Evolutionary conservation across 2,888 invertebrate species (phyloP).

Genomic region (Scaeva pyrastri): DNA sequence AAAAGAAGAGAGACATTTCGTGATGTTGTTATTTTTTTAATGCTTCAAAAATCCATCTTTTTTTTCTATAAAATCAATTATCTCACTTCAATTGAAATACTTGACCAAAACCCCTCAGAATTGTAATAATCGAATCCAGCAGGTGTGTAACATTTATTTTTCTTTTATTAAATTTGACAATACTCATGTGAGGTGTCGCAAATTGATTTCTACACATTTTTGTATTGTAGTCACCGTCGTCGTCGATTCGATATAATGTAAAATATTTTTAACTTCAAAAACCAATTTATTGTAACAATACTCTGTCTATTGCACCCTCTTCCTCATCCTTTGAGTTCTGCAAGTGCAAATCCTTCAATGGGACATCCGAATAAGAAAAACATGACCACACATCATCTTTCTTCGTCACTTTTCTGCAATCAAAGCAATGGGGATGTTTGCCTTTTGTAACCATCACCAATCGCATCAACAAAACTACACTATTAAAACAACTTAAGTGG

Average conservation of each 20-base stretch:
- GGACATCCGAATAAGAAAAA: neutral
- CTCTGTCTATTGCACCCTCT: neutral
- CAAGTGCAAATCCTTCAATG: constrained; percentile 18
- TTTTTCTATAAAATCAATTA: too few species aligned
- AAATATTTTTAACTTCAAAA: constrained; percentile 41
- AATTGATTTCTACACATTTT: constrained; percentile 58
- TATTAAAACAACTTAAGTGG: constrained; percentile 61
- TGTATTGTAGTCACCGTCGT: neutral
- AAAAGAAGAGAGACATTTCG: too few species aligned
- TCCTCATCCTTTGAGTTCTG: neutral
- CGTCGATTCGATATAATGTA: too few species aligned
- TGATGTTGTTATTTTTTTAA: too few species aligned
- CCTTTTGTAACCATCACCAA: constrained; percentile 38
- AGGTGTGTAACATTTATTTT: constrained; percentile 9
- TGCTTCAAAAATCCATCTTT: too few species aligned
- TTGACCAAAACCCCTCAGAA: too few species aligned
- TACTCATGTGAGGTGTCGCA: constrained; percentile 34
- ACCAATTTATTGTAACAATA: constrained; percentile 63
- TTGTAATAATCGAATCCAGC: neutral
- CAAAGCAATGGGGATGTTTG: constrained; percentile 32
- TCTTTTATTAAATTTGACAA: constrained; percentile 42
- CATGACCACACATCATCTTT: constrained; percentile 30
- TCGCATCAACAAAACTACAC: constrained; percentile 31
- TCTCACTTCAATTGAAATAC: too few species aligned
- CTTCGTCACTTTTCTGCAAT: neutral